Evolutionary conservation across 2,888 invertebrate species (phyloP).

Genomic region (Sphecodes monilicornis): DNA sequence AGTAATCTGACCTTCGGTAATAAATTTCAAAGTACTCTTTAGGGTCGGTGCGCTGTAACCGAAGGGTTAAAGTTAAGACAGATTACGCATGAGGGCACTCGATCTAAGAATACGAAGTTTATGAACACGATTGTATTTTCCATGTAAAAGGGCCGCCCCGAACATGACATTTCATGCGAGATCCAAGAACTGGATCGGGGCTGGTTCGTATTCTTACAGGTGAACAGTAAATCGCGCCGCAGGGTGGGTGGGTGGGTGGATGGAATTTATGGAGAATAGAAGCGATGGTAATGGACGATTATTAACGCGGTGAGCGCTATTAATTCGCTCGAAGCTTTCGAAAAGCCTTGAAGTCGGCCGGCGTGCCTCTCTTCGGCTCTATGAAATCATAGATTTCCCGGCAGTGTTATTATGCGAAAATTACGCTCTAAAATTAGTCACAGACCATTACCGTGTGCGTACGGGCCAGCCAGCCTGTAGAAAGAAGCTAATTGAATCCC

Average conservation of each 20-base stretch:
- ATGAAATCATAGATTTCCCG: conserved; percentile 76
- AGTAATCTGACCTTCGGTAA: too few relatives aligned
- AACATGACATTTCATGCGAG: conserved; percentile 7
- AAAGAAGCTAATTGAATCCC: conserved; percentile 36
- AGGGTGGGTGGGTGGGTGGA: conserved; percentile 63
- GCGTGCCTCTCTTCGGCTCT: conserved; percentile 69
- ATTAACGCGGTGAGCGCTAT: conserved; percentile 72
- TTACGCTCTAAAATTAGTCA: conserved; percentile 76
- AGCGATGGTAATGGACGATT: conserved; percentile 70
- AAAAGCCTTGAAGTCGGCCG: conserved; percentile 77
- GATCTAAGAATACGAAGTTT: neutral
- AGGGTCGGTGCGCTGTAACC: too few relatives aligned
- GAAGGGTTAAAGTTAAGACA: neutral
- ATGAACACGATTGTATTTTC: neutral
- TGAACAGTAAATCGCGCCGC: conserved; percentile 56
- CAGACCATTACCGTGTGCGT: conserved; percentile 64
- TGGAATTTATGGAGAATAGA: conserved; percentile 71
- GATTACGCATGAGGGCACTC: neutral
- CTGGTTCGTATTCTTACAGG: conserved; percentile 44
- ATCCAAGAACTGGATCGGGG: conserved; percentile 45
- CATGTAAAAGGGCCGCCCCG: neutral
- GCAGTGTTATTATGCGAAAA: conserved; percentile 74
- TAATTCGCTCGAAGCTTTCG: conserved; percentile 79
- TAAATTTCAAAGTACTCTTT: too few relatives aligned
- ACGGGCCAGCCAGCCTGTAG: conserved; percentile 18